phyloP scores from a whole-genome alignment of 2,797 vertebrate species.

The Pantherophis alleghaniensis region DNA sequence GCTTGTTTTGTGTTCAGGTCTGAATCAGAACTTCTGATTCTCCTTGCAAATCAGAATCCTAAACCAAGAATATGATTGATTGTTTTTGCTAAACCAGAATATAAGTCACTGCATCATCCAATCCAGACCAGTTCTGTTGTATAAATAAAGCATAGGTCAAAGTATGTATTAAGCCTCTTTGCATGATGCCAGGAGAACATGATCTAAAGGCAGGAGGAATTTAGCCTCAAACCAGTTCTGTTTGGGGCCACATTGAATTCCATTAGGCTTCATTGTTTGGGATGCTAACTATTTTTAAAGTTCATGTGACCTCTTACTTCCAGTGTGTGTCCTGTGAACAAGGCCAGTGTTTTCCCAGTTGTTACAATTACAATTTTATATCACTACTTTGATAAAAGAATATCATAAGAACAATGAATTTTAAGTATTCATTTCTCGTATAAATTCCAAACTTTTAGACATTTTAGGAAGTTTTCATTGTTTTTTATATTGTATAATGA shows the following conservation, averaged over 20 bases:
- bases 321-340: neutral
- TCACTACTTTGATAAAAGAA: neutral
- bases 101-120: neutral
- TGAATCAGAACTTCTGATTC: neutral
- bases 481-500: neutral
- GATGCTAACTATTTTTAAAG: neutral
- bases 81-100: neutral
- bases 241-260: neutral
- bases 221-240: neutral
- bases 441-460: neutral
- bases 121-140: neutral
- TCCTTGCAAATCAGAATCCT: neutral
- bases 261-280: neutral
- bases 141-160: neutral
- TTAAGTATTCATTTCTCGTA: neutral
- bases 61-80: neutral
- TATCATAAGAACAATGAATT: neutral
- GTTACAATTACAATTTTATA: neutral
- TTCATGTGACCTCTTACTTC: neutral
- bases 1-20: neutral
- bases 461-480: neutral
- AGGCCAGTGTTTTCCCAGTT: neutral
- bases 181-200: neutral
- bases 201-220: neutral
- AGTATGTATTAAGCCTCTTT: neutral